Conservation (phyloP, 2,797 vertebrate genomes). For the Myripristis murdjan region DNA sequence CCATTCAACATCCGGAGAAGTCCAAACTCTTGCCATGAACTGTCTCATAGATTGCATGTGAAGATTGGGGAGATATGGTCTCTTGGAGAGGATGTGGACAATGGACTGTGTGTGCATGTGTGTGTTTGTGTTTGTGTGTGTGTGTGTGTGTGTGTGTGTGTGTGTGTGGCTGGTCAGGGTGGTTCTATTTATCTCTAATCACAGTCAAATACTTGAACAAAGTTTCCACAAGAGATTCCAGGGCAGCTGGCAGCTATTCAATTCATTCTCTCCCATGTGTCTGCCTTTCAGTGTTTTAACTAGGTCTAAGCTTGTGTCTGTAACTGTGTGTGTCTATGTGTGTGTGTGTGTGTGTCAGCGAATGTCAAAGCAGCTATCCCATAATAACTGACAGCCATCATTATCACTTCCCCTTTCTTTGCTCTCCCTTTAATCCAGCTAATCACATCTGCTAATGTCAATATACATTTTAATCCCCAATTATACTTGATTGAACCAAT, state of each 20-base stretch:
- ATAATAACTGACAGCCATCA: conserved; percentile 73
- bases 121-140: conserved; percentile 12
- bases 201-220: conserved; percentile 63
- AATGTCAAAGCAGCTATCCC: conserved; percentile 67
- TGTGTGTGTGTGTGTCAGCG: conserved; percentile 41
- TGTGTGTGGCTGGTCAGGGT: conserved; percentile 45
- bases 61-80: conserved; percentile 35
- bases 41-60: conserved; percentile 36
- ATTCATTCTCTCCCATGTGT: conserved; percentile 40
- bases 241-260: conserved; percentile 71
- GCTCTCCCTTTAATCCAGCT: conserved; percentile 54
- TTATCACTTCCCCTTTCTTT: conserved; percentile 71
- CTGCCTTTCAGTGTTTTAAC: conserved; percentile 48
- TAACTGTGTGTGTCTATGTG: not conserved
- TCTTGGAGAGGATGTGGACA: conserved; percentile 44
- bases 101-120: conserved; percentile 44
- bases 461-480: conserved; percentile 65
- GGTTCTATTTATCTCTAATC: conserved; percentile 76
- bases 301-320: not conserved
- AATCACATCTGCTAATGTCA: conserved; percentile 75
- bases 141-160: conserved; percentile 15
- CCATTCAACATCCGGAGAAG: conserved; percentile 53
- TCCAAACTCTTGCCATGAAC: conserved; percentile 33
- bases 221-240: conserved; percentile 67
- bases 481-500: conserved; percentile 48